phyloP scores from a whole-genome alignment of 1,140 invertebrate genomes.

The Ostrea edulis region DNA sequence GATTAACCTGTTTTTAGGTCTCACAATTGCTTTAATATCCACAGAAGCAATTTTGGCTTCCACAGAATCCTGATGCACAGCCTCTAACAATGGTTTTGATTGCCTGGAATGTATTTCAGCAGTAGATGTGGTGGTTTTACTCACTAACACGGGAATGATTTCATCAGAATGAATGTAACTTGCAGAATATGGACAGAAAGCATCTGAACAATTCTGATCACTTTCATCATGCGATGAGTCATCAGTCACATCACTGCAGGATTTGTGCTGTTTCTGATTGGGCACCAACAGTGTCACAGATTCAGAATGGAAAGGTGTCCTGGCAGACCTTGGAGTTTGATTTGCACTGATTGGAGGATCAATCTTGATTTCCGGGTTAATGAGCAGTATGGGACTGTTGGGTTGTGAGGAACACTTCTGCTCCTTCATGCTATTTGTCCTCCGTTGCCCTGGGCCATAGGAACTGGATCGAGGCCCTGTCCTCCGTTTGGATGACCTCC shows the following conservation, averaged over 20 bases:
- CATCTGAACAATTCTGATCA: constrained; percentile 60
- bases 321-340: constrained; percentile 59
- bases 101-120: constrained; percentile 40
- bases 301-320: constrained; percentile 59
- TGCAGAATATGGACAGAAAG: constrained; percentile 67
- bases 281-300: constrained; percentile 57
- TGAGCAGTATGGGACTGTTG: constrained; percentile 57
- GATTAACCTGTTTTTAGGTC: constrained; percentile 58
- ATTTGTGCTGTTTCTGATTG: constrained; percentile 37
- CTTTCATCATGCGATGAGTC: constrained; percentile 30
- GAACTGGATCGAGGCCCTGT: constrained; percentile 49
- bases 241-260: neutral
- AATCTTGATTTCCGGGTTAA: constrained; percentile 62
- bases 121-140: constrained; percentile 37
- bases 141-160: neutral
- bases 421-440: constrained; percentile 53
- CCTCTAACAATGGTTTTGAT: constrained; percentile 37
- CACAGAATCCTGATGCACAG: constrained; percentile 53
- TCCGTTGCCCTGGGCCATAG: constrained; percentile 52
- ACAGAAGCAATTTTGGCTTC: constrained; percentile 64
- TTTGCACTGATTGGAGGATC: constrained; percentile 56
- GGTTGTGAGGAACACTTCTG: constrained; percentile 57
- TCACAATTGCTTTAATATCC: constrained; percentile 66
- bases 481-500: constrained; percentile 42
- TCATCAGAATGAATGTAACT: constrained; percentile 54